Evolutionary conservation across 2,797 vertebrate species (phyloP).

Genomic region (Acipenser transmontanus): DNA sequence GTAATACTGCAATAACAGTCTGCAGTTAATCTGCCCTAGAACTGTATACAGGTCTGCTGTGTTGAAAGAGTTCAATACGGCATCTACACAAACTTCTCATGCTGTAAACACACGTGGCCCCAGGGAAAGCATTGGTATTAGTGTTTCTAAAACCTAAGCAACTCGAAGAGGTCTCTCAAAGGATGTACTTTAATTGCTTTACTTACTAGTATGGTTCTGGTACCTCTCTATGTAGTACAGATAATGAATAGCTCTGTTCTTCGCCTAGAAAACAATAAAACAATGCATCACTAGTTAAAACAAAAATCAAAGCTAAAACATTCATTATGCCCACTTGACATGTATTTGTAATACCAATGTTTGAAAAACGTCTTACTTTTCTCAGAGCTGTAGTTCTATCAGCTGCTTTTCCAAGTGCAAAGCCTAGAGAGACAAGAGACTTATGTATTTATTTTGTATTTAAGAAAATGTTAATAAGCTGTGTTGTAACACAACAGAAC

Average conservation of each 20-base stretch:
- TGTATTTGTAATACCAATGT: not conserved
- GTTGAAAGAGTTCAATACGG: no score
- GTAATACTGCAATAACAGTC: not conserved
- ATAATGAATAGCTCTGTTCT: slow-evolving; percentile 81
- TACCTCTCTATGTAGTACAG: slow-evolving; percentile 78
- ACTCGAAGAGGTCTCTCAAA: no score
- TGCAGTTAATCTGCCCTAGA: no score
- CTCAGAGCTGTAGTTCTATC: slow-evolving; percentile 76
- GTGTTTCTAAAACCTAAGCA: no score
- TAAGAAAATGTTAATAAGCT: no score
- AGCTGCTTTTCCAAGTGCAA: slow-evolving; percentile 82
- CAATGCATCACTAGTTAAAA: slow-evolving; percentile 6
- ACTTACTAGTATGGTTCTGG: slow-evolving; percentile 85
- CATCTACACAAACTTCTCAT: no score
- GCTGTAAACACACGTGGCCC: no score
- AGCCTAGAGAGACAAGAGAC: slow-evolving; percentile 58
- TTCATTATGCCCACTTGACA: no score
- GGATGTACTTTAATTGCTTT: not conserved
- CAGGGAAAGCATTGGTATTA: no score
- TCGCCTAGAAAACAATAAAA: slow-evolving; percentile 66
- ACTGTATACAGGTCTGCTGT: no score
- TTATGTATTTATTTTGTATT: not conserved
- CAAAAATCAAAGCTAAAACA: not conserved
- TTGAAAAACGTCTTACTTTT: slow-evolving; percentile 61
- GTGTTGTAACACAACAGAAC: no score